These are phyloP conservation scores for Hydrolagus colliei DNA, from an alignment of 2,797 vertebrate species.

Conservation along the genomic window DNA sequence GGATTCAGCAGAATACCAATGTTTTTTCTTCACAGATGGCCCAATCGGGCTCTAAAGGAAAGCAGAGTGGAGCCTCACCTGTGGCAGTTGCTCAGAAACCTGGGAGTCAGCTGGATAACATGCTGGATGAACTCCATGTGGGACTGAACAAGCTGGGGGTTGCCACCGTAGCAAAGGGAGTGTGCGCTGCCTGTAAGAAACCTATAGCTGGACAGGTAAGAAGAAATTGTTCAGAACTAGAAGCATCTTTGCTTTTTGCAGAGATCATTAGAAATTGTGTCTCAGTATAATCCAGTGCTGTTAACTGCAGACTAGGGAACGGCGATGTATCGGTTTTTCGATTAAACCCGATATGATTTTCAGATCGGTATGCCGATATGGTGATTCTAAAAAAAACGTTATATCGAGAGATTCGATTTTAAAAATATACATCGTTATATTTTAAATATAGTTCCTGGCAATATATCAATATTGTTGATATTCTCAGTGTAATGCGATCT, in stretches of 20 bases:
- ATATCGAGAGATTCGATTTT: no score
- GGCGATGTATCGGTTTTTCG: no score
- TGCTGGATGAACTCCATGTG: constrained; percentile 88
- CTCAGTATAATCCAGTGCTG: no score
- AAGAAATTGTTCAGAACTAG: not conserved
- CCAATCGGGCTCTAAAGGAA: constrained; percentile 48
- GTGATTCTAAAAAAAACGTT: no score
- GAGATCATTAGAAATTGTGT: not conserved
- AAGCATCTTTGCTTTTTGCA: not conserved
- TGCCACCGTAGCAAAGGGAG: constrained; percentile 84
- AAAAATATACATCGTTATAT: no score
- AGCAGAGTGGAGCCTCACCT: constrained; percentile 57
- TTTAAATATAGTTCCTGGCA: no score
- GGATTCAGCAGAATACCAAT: not conserved
- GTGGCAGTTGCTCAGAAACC: constrained; percentile 68
- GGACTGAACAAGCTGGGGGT: constrained; percentile 86
- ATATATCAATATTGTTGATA: no score
- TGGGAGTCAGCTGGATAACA: constrained; percentile 89
- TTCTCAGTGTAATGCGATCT: no score
- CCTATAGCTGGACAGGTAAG: constrained; percentile 88
- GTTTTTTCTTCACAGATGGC: constrained; percentile 62
- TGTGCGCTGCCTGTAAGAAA: constrained; percentile 92
- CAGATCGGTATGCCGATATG: no score
- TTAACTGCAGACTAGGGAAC: no score
- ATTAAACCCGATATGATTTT: no score